Percentiles rank a stretch among this genome's conserved stretches.
Conservation (phyloP, 2,113 vertebrate genomes). For the Furnarius figulus region DNA sequence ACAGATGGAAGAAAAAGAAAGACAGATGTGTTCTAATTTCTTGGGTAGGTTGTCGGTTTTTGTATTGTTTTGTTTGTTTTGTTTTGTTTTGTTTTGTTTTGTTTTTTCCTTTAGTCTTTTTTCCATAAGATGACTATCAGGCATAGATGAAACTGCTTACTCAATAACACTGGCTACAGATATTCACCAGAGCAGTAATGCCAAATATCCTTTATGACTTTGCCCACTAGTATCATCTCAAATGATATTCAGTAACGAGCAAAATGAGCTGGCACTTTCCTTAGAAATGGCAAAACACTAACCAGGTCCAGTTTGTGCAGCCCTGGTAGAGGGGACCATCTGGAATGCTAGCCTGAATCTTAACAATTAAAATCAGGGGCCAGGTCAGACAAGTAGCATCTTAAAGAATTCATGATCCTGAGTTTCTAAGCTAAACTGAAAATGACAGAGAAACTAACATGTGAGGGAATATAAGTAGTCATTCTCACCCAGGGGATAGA, state of each 20-base stretch:
- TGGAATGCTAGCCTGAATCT: slow-evolving; percentile 40
- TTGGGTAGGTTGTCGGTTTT: not conserved
- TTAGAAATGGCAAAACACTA: not conserved
- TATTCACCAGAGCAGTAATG: not conserved
- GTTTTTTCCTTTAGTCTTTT: not conserved
- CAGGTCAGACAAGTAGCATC: slow-evolving; percentile 22
- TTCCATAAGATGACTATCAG: not conserved
- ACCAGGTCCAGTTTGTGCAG: not conserved
- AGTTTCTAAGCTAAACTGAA: slow-evolving; percentile 40
- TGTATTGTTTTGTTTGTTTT: too few relatives aligned
- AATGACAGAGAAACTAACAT: slow-evolving; percentile 31
- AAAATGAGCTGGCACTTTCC: slow-evolving; percentile 25
- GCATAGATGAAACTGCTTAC: not conserved
- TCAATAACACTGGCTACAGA: not conserved
- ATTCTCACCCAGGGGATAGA: not conserved
- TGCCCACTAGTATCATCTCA: not conserved
- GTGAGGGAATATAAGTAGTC: not conserved
- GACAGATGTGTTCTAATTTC: slow-evolving; percentile 65
- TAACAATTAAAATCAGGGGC: slow-evolving; percentile 38
- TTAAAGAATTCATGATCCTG: slow-evolving; percentile 50
- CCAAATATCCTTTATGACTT: slow-evolving; percentile 43
- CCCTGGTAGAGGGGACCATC: slow-evolving; percentile 6
- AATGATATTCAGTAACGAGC: not conserved
- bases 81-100: too few relatives aligned
- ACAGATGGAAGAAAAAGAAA: slow-evolving; percentile 66